Conservation (phyloP, 2,888 invertebrate species). For the Carpatolechia fugitivella region DNA sequence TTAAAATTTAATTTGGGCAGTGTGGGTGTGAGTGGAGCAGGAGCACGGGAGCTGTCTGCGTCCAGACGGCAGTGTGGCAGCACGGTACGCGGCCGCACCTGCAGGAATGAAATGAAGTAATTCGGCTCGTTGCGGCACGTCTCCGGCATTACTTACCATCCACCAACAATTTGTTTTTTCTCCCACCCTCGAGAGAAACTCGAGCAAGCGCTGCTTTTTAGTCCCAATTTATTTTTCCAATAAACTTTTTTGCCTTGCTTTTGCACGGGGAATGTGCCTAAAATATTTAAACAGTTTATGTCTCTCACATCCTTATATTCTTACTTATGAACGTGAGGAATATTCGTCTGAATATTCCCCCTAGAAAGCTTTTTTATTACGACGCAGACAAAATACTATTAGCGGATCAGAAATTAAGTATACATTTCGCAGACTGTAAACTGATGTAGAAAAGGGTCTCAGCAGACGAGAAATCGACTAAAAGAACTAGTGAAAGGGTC, state of each 20-base stretch:
- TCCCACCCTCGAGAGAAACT: slow-evolving; percentile 61
- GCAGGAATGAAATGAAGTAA: slow-evolving; percentile 61
- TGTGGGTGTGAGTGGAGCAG: too few relatives aligned
- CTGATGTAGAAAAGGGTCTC: slow-evolving; percentile 15
- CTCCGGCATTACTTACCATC: slow-evolving; percentile 68
- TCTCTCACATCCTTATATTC: slow-evolving; percentile 52
- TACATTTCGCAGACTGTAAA: slow-evolving; percentile 24
- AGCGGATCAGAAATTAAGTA: not conserved
- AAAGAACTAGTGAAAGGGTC: slow-evolving; percentile 34
- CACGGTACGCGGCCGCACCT: slow-evolving; percentile 39
- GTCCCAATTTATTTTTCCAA: slow-evolving; percentile 72
- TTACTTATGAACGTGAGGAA: slow-evolving; percentile 38
- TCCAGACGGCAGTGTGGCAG: not conserved
- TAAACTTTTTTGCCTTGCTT: slow-evolving; percentile 67
- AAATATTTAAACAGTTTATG: slow-evolving; percentile 71
- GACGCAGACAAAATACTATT: not conserved
- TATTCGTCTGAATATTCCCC: slow-evolving; percentile 10
- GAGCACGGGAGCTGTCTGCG: slow-evolving; percentile 20
- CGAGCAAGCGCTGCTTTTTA: slow-evolving; percentile 66
- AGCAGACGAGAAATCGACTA: slow-evolving; percentile 33
- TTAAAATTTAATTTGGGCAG: slow-evolving; percentile 54
- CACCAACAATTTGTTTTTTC: slow-evolving; percentile 69
- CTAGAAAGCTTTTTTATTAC: not conserved
- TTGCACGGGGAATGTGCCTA: slow-evolving; percentile 58
- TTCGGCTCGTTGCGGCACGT: slow-evolving; percentile 63